phyloP scores from a whole-genome alignment of 2,113 vertebrate genomes.

The Rhadina sibilatrix region DNA sequence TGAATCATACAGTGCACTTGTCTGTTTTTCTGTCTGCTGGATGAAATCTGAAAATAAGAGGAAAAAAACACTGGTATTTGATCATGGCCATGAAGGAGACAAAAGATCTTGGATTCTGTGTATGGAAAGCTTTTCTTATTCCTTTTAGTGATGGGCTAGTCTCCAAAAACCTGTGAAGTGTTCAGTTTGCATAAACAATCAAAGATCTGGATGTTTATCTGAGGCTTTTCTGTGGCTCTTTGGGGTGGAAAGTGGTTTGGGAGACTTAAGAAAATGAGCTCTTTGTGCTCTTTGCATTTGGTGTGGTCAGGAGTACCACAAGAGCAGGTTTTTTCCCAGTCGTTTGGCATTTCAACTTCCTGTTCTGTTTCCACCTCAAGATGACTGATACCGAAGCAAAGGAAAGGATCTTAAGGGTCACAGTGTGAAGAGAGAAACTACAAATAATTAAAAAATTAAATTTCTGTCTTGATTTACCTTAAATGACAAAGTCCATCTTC shows the following conservation, averaged over 20 bases:
- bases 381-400: background rate
- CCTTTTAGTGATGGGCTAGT: conserved; percentile 32
- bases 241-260: conserved; percentile 31
- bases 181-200: conserved; percentile 57
- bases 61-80: background rate
- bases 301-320: conserved; percentile 28
- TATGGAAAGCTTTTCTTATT: conserved; percentile 27
- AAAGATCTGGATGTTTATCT: conserved; percentile 58
- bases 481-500: background rate
- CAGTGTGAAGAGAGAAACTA: background rate
- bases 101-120: background rate
- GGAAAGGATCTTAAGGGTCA: background rate
- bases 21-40: background rate
- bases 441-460: background rate
- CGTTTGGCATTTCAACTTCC: conserved; percentile 15
- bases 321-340: background rate
- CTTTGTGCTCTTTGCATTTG: conserved; percentile 43
- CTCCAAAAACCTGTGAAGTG: conserved; percentile 58
- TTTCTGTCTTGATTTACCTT: background rate
- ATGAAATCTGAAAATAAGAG: conserved; percentile 19
- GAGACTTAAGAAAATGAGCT: conserved; percentile 19
- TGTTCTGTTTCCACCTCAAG: conserved; percentile 2
- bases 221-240: background rate
- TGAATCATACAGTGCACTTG: background rate
- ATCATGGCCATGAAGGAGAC: background rate